Percentiles rank a stretch among this genome's conserved stretches.
These are phyloP conservation scores for Gastrophysa polygoni DNA, from an alignment of 2,888 invertebrate species.

Conservation along the genomic window DNA sequence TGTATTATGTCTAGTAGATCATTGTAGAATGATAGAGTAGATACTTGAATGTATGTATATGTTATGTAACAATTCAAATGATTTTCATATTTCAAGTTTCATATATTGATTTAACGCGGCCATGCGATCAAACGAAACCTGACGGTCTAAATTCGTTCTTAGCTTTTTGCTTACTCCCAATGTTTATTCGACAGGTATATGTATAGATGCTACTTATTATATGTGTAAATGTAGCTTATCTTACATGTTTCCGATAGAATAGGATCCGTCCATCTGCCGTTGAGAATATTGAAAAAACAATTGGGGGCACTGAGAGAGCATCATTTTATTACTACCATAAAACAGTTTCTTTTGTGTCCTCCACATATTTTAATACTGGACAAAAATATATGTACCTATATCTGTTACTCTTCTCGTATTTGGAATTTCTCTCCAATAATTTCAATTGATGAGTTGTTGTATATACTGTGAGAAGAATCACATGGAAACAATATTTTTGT, in stretches of 20 bases:
- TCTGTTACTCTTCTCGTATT: too few relatives aligned
- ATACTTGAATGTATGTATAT: slow-evolving; percentile 11
- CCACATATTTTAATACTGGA: too few relatives aligned
- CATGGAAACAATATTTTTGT: too few relatives aligned
- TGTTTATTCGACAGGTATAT: slow-evolving; percentile 12
- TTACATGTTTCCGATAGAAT: slow-evolving; percentile 10
- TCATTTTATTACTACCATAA: too few relatives aligned
- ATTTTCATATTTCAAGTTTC: background rate
- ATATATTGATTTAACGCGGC: slow-evolving; percentile 4
- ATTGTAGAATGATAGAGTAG: slow-evolving; percentile 11
- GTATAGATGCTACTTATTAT: background rate
- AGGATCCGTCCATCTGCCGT: slow-evolving; percentile 18
- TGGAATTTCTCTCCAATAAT: too few relatives aligned
- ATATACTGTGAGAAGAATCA: too few relatives aligned
- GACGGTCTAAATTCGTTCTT: slow-evolving; percentile 1
- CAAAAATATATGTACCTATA: too few relatives aligned
- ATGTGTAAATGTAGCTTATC: slow-evolving; percentile 7
- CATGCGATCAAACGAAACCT: background rate
- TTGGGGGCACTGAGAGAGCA: background rate
- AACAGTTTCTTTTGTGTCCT: too few relatives aligned
- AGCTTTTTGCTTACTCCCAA: background rate
- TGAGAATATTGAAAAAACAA: slow-evolving; percentile 8
- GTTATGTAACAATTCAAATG: slow-evolving; percentile 1
- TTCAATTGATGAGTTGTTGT: too few relatives aligned
- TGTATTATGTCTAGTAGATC: slow-evolving; percentile 17